phyloP scores from a whole-genome alignment of 2,797 vertebrate genomes.

The Brotula barbata region DNA sequence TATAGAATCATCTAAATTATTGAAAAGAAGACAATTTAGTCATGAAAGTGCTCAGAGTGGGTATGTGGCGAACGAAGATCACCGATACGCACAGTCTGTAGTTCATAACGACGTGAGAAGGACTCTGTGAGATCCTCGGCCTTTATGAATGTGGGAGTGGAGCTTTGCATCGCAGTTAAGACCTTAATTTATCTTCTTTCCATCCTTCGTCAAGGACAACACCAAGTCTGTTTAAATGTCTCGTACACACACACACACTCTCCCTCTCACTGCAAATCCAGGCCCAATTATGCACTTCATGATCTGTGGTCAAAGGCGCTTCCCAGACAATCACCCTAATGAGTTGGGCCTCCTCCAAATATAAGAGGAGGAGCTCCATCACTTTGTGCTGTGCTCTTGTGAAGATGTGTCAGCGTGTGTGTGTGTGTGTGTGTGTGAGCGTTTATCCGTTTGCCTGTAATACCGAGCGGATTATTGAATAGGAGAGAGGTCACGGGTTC shows the following conservation, averaged over 20 bases:
- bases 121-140: background rate
- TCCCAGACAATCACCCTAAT: slow-evolving; percentile 74
- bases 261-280: slow-evolving; percentile 45
- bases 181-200: slow-evolving; percentile 6
- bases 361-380: slow-evolving; percentile 44
- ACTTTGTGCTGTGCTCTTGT: slow-evolving; percentile 13
- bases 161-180: slow-evolving; percentile 4
- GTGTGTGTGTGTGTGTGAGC: background rate
- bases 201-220: slow-evolving; percentile 10
- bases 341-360: slow-evolving; percentile 69
- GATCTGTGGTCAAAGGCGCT: slow-evolving; percentile 69
- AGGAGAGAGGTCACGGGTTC: background rate
- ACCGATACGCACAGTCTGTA: slow-evolving; percentile 8
- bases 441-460: too few relatives aligned
- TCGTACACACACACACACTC: background rate
- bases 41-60: slow-evolving; percentile 11
- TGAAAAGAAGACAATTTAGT: slow-evolving; percentile 22
- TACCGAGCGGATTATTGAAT: too few relatives aligned
- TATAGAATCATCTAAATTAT: too few relatives aligned
- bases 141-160: background rate
- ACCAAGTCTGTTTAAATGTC: background rate
- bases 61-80: slow-evolving; percentile 29
- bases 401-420: slow-evolving; percentile 26
- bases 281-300: slow-evolving; percentile 71
- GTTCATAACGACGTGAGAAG: slow-evolving; percentile 15